These are phyloP conservation scores for Pteropus rufus DNA, from an alignment of 2,797 vertebrate species.

Conservation along the genomic window DNA sequence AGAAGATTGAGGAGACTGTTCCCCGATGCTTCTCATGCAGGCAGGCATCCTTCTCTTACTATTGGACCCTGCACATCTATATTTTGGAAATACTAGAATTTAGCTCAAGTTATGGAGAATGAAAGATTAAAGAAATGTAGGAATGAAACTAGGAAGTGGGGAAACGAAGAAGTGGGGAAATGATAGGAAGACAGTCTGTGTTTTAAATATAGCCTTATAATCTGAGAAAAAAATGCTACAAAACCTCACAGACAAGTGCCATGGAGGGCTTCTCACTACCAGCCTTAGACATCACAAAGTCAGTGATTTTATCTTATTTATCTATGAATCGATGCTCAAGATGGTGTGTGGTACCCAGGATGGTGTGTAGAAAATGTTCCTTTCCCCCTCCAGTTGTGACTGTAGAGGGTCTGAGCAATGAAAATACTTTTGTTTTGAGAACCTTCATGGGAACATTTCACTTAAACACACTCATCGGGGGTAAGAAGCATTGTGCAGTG, in stretches of 20 bases:
- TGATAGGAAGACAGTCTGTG: neutral
- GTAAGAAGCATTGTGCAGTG: neutral
- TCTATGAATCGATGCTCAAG: neutral
- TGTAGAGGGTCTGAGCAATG: neutral
- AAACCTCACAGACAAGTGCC: neutral
- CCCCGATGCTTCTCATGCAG: neutral
- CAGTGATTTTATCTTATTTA: neutral
- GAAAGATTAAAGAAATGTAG: neutral
- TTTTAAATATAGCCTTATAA: neutral
- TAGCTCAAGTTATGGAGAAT: neutral
- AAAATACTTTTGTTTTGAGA: neutral
- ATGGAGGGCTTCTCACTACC: neutral
- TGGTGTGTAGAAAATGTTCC: neutral
- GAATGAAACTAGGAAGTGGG: neutral
- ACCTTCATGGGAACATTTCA: neutral
- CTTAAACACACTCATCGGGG: neutral
- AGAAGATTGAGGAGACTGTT: neutral
- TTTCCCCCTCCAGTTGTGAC: neutral
- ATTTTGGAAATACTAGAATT: neutral
- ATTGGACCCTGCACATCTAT: neutral
- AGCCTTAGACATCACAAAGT: neutral
- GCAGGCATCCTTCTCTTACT: neutral
- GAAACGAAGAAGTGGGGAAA: neutral
- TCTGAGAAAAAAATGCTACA: neutral
- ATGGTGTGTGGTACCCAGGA: neutral